Conservation (phyloP, 1,140 invertebrate genomes). For the Calliopsis andreniformis region DNA sequence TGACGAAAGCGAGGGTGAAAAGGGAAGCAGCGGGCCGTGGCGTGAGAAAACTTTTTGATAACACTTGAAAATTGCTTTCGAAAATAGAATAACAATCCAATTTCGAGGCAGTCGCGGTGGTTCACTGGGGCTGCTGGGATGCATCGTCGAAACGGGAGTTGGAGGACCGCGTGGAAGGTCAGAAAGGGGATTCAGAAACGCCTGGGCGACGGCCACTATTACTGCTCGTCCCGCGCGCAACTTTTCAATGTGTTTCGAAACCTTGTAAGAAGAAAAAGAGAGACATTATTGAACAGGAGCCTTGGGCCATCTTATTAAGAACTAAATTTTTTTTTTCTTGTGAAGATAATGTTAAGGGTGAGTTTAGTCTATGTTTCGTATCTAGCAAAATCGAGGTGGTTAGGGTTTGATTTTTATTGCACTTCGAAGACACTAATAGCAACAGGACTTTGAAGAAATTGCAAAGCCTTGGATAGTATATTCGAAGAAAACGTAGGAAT, state of each 20-base stretch:
- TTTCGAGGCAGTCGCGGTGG: constrained; percentile 68
- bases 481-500: no score
- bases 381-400: no score
- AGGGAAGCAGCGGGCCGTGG: constrained; percentile 48
- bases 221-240: constrained; percentile 17
- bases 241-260: constrained; percentile 12
- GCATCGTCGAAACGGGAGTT: background rate
- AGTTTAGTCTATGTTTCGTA: no score
- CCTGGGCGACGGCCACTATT: background rate
- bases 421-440: no score
- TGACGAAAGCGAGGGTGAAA: background rate
- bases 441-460: no score
- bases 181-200: constrained; percentile 13
- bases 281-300: no score
- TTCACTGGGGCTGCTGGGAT: constrained; percentile 55
- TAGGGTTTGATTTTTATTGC: no score
- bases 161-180: no score
- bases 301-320: no score
- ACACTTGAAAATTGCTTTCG: constrained; percentile 81
- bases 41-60: constrained; percentile 77
- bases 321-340: no score
- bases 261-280: background rate
- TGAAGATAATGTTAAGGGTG: no score
- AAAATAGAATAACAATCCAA: constrained; percentile 81
- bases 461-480: no score